Percentiles rank a stretch among this genome's conserved stretches.
phyloP scores from a whole-genome alignment of 2,113 vertebrate species.

The Sphaerodactylus townsendi region DNA sequence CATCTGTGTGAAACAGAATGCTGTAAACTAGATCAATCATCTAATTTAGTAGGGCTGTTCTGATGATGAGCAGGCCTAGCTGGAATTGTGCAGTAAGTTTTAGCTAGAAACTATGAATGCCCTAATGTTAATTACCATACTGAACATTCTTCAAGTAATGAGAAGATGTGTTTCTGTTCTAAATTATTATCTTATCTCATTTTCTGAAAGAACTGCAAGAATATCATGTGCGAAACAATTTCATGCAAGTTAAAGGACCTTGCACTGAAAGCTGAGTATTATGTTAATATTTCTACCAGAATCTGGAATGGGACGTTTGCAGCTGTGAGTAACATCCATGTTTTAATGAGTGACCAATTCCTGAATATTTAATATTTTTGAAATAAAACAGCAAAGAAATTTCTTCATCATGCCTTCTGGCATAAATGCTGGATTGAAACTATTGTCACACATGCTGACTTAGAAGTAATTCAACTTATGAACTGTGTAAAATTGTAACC shows the following conservation, averaged over 20 bases:
- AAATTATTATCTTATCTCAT: constrained; percentile 2
- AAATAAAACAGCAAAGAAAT: neutral
- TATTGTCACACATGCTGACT: neutral
- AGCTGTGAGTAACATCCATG: constrained; percentile 74
- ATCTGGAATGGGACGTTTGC: constrained; percentile 90
- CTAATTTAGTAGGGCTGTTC: too few species aligned
- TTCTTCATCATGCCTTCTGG: neutral
- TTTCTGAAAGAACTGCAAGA: constrained; percentile 81
- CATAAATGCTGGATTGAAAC: constrained; percentile 6
- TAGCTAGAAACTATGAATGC: neutral
- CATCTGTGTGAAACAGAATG: too few species aligned
- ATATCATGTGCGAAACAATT: constrained; percentile 76
- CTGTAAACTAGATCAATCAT: too few species aligned
- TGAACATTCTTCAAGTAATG: neutral
- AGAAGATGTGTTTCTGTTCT: neutral
- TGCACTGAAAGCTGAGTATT: constrained; percentile 76
- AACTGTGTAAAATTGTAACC: neutral
- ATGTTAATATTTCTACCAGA: constrained; percentile 84
- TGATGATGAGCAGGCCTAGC: neutral
- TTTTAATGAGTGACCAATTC: neutral
- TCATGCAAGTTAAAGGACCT: constrained; percentile 83
- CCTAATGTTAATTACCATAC: neutral
- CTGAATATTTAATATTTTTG: constrained; percentile 16
- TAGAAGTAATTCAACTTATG: neutral
- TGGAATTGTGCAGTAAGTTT: neutral